Conservation (phyloP, 2,888 invertebrate genomes). For the Lathronympha strigana region DNA sequence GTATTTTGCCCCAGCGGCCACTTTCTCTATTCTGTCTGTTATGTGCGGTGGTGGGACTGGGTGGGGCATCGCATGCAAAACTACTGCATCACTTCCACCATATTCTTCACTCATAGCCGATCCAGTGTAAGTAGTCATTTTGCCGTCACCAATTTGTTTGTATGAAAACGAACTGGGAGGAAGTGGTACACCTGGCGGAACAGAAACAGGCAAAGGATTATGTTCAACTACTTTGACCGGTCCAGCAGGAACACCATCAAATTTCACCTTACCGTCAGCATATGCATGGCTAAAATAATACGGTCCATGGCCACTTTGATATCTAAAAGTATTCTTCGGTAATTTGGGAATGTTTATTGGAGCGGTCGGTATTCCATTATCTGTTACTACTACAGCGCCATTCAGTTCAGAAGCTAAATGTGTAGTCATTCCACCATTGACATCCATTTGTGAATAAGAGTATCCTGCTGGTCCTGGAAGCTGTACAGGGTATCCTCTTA, state of each 20-base stretch:
- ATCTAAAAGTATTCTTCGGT: slow-evolving; percentile 14
- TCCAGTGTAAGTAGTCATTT: slow-evolving; percentile 49
- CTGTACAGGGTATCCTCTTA: slow-evolving; percentile 29
- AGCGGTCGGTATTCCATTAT: neutral
- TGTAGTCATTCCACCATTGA: neutral
- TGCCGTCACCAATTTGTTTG: slow-evolving; percentile 50
- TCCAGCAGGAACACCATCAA: neutral
- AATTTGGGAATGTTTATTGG: slow-evolving; percentile 1
- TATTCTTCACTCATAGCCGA: slow-evolving; percentile 9
- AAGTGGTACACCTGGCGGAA: slow-evolving; percentile 9
- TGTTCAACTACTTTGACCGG: slow-evolving; percentile 3
- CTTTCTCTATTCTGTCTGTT: slow-evolving; percentile 43
- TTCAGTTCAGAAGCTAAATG: slow-evolving; percentile 7
- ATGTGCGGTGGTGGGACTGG: slow-evolving; percentile 42
- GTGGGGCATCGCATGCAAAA: slow-evolving; percentile 15
- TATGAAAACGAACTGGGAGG: slow-evolving; percentile 34
- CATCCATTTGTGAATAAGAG: slow-evolving; percentile 46
- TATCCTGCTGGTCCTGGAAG: slow-evolving; percentile 48
- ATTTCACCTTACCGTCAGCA: neutral
- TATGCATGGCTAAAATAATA: slow-evolving; percentile 16
- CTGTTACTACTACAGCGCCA: neutral
- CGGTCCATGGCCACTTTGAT: neutral
- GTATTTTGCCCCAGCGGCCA: slow-evolving; percentile 36
- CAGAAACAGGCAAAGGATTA: slow-evolving; percentile 4
- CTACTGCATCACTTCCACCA: neutral